Percentiles rank a stretch among this genome's conserved stretches.
phyloP scores from a whole-genome alignment of 2,113 vertebrate species.

The Hippopotamus amphibius region DNA sequence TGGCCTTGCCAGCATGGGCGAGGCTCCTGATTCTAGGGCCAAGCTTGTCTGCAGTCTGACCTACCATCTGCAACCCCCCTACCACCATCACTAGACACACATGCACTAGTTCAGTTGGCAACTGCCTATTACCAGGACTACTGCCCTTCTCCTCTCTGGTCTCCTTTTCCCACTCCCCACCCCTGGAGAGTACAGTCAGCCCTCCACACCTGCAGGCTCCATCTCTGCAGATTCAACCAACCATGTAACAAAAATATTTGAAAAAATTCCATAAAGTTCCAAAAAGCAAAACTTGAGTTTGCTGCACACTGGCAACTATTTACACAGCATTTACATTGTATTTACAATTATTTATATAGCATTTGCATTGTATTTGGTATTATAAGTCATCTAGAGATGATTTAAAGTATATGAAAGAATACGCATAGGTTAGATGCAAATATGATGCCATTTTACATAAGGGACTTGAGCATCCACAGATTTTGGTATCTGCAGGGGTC shows the following conservation, averaged over 20 bases:
- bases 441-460: background rate
- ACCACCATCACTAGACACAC: background rate
- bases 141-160: background rate
- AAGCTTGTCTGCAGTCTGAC: background rate
- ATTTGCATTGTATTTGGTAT: background rate
- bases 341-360: background rate
- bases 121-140: background rate
- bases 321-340: background rate
- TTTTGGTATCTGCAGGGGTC: background rate
- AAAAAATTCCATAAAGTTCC: background rate
- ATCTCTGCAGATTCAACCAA: background rate
- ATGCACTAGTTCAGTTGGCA: background rate
- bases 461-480: background rate
- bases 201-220: background rate
- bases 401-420: background rate
- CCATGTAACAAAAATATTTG: background rate
- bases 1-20: background rate
- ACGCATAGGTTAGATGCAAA: background rate
- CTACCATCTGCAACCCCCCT: too few species aligned
- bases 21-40: background rate
- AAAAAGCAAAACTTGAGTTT: background rate
- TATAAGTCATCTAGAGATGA: background rate
- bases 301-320: background rate
- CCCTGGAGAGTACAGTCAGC: background rate
- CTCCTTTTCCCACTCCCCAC: background rate